Evolutionary conservation across 2,797 vertebrate species (phyloP), one percentile per base, ranked within the genome.

Genomic region (Epinephelus coioides): DNA sequence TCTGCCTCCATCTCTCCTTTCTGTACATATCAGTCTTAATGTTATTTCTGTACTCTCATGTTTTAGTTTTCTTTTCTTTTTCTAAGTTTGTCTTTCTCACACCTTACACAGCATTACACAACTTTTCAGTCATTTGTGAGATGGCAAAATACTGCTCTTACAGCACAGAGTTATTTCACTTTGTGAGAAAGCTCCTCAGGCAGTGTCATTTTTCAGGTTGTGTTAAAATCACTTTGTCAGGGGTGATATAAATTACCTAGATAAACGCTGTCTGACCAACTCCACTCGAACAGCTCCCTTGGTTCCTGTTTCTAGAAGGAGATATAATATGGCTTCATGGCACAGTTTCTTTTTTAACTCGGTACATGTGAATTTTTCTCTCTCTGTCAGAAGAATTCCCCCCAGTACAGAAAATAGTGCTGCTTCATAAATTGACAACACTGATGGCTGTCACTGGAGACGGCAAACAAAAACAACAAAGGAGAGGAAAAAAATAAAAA

Each of bases 221-320:
- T 86, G 78, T 84, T 79, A 86, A 90, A 91, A 91, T 87, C 86
- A 72, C 80, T 78, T 86, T 86, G 85, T 89, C 79, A 75, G 87
- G 12, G 77, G 67, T 80, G 78, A 90, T 86, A 82, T 89, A 86
- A 90, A 89, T 90, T 84, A 90, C 78, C 75, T n/a, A 68, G 82
- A 89, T 84, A 85, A 85, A 88, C 8, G 57, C 81, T 75, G 84
- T 85, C 74, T 76, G 90, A 81, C 88, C 88, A 86, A 4, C 55
- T 85, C 59, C 61, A 9, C 64, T 61, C 40, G 67, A 54, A 64
- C 27, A 65, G 78, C 71, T 89, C 73, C 83, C 85, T 64, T 4
- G 76, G 53, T 83, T 85, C 79, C 54, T 17, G 25, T 85, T 81
- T 81, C 69, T 46, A 27, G 70, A 80, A 79, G 64, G 51, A 83